Conservation (phyloP, 2,888 invertebrate species). For the Drosophila sordidula region DNA sequence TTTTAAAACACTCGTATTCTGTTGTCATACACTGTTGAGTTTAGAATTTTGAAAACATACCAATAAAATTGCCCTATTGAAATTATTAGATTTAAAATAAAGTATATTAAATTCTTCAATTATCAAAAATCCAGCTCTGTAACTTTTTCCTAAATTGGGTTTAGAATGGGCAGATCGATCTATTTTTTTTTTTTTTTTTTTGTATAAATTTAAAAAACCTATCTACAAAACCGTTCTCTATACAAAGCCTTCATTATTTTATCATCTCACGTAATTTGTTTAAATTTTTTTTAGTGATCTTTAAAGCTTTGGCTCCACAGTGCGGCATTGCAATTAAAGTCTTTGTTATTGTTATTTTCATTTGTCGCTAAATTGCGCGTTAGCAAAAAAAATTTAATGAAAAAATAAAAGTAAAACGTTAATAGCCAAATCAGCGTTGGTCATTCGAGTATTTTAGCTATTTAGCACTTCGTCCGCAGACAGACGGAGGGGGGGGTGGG, state of each 20-base stretch:
- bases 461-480: conserved; percentile 60
- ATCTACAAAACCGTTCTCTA: no score
- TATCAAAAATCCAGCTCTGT: no score
- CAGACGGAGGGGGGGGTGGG: neutral
- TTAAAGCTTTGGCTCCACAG: neutral
- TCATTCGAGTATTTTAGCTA: conserved; percentile 41
- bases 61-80: no score
- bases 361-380: conserved; percentile 18
- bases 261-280: neutral
- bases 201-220: no score
- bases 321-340: conserved; percentile 31
- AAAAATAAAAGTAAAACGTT: conserved; percentile 15
- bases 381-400: conserved; percentile 2
- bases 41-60: no score
- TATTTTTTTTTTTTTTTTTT: no score
- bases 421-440: conserved; percentile 49
- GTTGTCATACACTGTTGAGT: no score
- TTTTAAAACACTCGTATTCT: no score
- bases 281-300: neutral
- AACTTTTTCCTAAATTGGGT: no score
- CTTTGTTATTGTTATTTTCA: conserved; percentile 20
- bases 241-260: no score
- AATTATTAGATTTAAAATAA: neutral
- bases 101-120: neutral
- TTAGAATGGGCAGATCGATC: no score